A percentile compares a stretch with the other conserved stretches of the same genome.
Evolutionary conservation across 2,888 invertebrate species (phyloP).

Genomic region (Dorcus hopei): DNA sequence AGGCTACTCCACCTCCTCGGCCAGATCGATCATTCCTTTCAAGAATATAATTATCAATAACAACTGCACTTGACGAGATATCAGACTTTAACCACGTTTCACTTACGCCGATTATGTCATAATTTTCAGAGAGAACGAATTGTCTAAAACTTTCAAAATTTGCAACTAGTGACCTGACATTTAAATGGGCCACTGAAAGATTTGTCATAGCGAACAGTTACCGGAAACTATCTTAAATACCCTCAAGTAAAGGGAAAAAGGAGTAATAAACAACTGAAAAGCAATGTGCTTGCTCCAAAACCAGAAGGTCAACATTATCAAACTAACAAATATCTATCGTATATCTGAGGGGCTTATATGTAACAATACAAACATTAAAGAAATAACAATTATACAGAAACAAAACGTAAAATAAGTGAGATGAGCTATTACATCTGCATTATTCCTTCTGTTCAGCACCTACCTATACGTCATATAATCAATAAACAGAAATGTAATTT

Average conservation of each 20-base stretch:
- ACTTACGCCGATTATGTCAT: not conserved
- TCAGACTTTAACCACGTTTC: not conserved
- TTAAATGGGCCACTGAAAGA: too few species aligned
- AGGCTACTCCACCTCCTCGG: not conserved
- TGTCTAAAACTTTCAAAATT: not conserved
- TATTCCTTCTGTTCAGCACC: too few species aligned
- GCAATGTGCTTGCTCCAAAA: constrained; percentile 10
- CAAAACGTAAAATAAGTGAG: too few species aligned
- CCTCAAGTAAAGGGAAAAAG: not conserved
- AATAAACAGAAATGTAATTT: too few species aligned
- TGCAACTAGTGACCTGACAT: too few species aligned
- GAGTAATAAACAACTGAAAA: not conserved
- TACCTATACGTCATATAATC: too few species aligned
- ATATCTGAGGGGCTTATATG: too few species aligned
- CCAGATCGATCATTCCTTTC: not conserved
- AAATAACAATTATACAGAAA: too few species aligned
- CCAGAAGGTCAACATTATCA: not conserved
- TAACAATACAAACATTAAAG: too few species aligned
- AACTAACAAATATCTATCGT: too few species aligned
- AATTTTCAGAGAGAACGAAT: not conserved
- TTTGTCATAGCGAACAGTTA: too few species aligned
- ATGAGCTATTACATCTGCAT: too few species aligned
- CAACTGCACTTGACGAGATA: not conserved
- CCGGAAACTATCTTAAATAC: not conserved
- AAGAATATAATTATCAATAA: not conserved